Evolutionary conservation across 2,113 vertebrate species (phyloP).

Genomic region (Chitala chitala): DNA sequence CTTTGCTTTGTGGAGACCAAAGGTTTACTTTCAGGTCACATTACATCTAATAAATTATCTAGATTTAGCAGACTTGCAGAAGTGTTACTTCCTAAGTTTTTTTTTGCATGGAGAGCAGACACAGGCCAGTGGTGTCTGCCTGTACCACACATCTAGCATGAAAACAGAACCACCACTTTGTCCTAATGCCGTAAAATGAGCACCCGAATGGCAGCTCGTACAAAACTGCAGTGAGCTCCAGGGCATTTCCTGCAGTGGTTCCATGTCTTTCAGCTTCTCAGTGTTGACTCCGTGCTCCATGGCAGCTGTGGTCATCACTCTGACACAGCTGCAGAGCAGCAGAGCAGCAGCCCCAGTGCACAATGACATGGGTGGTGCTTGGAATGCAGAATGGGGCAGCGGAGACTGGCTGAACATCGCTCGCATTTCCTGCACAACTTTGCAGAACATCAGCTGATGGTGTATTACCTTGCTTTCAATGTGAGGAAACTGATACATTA

Average conservation of each 20-base stretch:
- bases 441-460: neutral
- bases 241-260: neutral
- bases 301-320: neutral
- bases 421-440: neutral
- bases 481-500: neutral
- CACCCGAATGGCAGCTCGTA: too few relatives aligned
- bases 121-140: too few relatives aligned
- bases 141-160: too few relatives aligned
- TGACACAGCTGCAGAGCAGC: neutral
- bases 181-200: too few relatives aligned
- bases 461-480: neutral
- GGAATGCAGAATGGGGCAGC: constrained; percentile 3
- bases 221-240: too few relatives aligned
- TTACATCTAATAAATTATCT: neutral
- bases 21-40: neutral
- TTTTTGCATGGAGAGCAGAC: neutral
- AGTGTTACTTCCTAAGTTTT: neutral
- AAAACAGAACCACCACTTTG: too few relatives aligned
- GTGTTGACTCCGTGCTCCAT: neutral
- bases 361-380: neutral
- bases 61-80: neutral
- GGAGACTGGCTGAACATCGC: neutral
- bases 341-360: neutral
- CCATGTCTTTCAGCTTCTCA: neutral
- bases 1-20: neutral